Evolutionary conservation across 2,113 vertebrate species (phyloP).

Genomic region (Pomatostomus ruficeps): DNA sequence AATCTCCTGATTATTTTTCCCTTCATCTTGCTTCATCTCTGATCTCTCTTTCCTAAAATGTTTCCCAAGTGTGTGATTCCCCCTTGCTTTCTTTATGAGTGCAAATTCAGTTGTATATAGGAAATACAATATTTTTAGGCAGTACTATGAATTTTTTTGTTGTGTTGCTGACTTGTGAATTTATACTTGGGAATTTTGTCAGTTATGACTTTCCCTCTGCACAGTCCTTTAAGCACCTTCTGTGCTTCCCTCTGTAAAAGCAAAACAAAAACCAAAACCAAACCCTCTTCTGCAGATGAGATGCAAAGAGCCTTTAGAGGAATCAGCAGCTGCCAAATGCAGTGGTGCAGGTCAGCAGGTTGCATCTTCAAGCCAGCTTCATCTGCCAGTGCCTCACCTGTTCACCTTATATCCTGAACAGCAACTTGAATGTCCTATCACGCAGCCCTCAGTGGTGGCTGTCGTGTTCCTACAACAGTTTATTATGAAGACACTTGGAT

Average conservation of each 20-base stretch:
- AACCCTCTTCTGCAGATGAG: not conserved
- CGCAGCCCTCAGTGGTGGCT: not conserved
- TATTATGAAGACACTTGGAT: not conserved
- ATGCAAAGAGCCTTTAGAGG: not conserved
- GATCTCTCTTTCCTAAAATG: not conserved
- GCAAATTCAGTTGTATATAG: not conserved
- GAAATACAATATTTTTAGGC: not conserved
- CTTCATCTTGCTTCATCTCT: not conserved
- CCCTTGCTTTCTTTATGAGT: not conserved
- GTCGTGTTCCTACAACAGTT: not conserved
- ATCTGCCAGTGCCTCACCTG: not conserved
- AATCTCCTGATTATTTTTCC: not conserved
- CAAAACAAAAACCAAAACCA: not conserved
- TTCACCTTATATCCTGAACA: not conserved
- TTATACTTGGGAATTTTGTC: not conserved
- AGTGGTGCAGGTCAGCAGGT: not conserved
- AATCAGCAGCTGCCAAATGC: not conserved
- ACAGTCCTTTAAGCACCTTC: not conserved
- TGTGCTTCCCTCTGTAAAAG: not conserved
- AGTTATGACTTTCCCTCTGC: not conserved
- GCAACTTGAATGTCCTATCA: not conserved
- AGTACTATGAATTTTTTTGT: not conserved
- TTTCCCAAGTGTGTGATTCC: not conserved
- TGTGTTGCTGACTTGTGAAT: not conserved
- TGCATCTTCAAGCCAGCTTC: not conserved